Percentiles rank a stretch among this genome's conserved stretches.
Conservation (phyloP, 2,797 vertebrate species). For the Pteronotus mesoamericanus region DNA sequence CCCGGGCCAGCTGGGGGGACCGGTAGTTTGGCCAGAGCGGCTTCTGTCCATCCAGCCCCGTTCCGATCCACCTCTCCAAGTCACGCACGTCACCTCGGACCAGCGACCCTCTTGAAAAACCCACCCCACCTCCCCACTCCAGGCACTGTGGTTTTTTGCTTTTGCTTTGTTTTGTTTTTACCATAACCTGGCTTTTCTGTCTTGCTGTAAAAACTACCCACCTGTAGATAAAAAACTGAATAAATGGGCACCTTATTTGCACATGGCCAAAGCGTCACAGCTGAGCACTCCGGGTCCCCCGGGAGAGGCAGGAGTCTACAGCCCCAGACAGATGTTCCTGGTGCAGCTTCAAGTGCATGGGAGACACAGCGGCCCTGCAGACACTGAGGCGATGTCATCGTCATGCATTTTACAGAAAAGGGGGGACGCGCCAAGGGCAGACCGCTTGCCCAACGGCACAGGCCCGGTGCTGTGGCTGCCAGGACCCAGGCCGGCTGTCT, state of each 20-base stretch:
- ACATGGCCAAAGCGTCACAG: not conserved
- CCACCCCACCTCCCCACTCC: too few species aligned
- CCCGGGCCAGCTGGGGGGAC: too few species aligned
- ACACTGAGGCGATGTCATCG: not conserved
- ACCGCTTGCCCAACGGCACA: not conserved
- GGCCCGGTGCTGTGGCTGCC: not conserved
- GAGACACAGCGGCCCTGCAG: not conserved
- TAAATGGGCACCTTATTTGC: not conserved
- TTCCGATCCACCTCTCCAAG: not conserved
- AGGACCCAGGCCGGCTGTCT: too few species aligned
- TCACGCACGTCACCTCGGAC: not conserved
- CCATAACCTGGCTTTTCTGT: not conserved
- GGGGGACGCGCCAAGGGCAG: not conserved
- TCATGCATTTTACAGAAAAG: not conserved
- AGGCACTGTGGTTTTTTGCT: not conserved
- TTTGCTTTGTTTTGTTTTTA: not conserved
- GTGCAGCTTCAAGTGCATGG: not conserved
- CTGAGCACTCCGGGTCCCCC: not conserved
- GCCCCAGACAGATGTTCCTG: not conserved
- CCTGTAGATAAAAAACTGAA: not conserved
- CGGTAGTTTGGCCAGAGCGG: not conserved
- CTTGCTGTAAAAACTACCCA: not conserved
- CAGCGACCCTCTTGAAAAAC: not conserved
- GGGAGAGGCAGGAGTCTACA: not conserved
- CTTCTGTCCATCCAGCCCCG: not conserved